Percentiles rank a stretch among this genome's conserved stretches.
Evolutionary conservation across 1,140 invertebrate genomes (phyloP).

Genomic region (Condylostylus longicornis): DNA sequence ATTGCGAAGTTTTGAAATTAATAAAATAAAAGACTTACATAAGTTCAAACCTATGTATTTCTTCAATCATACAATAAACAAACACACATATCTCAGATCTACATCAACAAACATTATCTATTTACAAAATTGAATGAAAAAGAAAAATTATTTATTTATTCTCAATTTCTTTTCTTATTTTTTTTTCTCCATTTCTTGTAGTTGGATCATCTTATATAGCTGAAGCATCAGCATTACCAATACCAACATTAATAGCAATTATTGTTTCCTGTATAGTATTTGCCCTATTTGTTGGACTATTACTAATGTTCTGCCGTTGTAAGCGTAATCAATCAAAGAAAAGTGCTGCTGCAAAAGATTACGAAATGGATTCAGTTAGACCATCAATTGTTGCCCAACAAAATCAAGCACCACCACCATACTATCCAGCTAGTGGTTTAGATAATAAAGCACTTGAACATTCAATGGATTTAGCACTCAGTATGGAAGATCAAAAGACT

Average conservation of each 20-base stretch:
- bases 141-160: too few relatives aligned
- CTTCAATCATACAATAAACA: background rate
- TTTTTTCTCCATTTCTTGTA: constrained; percentile 23
- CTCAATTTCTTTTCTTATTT: constrained; percentile 8
- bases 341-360: constrained; percentile 62
- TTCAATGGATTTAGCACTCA: constrained; percentile 63
- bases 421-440: constrained; percentile 65
- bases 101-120: background rate
- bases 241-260: constrained; percentile 63
- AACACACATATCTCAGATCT: too few relatives aligned
- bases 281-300: constrained; percentile 55
- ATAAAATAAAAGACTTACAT: too few relatives aligned
- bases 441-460: constrained; percentile 84
- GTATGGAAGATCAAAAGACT: constrained; percentile 66
- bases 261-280: constrained; percentile 68
- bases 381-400: constrained; percentile 65
- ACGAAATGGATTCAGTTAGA: constrained; percentile 71
- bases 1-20: too few relatives aligned
- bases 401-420: constrained; percentile 68
- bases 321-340: constrained; percentile 68
- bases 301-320: constrained; percentile 75
- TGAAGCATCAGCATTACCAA: constrained; percentile 56
- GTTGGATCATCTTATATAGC: constrained; percentile 65
- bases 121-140: background rate
- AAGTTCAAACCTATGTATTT: too few relatives aligned